Evolutionary conservation across 2,797 vertebrate genomes (phyloP).

Genomic region (Sebastolobus altivelis): DNA sequence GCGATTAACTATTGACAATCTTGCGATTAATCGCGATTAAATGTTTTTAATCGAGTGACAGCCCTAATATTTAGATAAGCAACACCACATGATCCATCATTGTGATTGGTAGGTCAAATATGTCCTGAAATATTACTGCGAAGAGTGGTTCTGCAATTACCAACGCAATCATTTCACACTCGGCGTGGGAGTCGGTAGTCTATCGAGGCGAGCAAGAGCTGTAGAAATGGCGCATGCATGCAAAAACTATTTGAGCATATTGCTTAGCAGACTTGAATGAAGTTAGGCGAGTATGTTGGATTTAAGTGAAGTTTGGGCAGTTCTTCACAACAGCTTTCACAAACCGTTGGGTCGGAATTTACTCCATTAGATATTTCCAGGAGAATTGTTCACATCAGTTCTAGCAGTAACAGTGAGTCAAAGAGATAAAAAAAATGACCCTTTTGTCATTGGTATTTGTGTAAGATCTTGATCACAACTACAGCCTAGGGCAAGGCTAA

Average conservation of each 20-base stretch:
- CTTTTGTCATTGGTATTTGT: constrained; percentile 60
- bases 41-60: too few relatives aligned
- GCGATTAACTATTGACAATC: too few relatives aligned
- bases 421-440: constrained; percentile 35
- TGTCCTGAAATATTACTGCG: constrained; percentile 23
- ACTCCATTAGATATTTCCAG: constrained; percentile 6
- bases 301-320: constrained; percentile 14
- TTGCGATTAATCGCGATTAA: too few relatives aligned
- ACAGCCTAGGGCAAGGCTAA: constrained; percentile 59
- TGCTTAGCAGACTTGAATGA: neutral
- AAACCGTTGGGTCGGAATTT: neutral
- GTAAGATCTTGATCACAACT: constrained; percentile 52
- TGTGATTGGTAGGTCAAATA: constrained; percentile 22
- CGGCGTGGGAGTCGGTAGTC: constrained; percentile 6
- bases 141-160: constrained; percentile 25
- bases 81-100: constrained; percentile 19
- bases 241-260: neutral
- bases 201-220: neutral
- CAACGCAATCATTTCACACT: constrained; percentile 11
- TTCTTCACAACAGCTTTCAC: constrained; percentile 3
- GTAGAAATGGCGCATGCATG: neutral
- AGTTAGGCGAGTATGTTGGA: constrained; percentile 5
- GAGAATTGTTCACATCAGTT: constrained; percentile 24
- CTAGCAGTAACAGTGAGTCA: constrained; percentile 14
- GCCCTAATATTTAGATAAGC: too few relatives aligned